These are phyloP conservation scores for Tenualosa ilisha DNA, from an alignment of 2,797 vertebrate genomes.

Conservation along the genomic window DNA sequence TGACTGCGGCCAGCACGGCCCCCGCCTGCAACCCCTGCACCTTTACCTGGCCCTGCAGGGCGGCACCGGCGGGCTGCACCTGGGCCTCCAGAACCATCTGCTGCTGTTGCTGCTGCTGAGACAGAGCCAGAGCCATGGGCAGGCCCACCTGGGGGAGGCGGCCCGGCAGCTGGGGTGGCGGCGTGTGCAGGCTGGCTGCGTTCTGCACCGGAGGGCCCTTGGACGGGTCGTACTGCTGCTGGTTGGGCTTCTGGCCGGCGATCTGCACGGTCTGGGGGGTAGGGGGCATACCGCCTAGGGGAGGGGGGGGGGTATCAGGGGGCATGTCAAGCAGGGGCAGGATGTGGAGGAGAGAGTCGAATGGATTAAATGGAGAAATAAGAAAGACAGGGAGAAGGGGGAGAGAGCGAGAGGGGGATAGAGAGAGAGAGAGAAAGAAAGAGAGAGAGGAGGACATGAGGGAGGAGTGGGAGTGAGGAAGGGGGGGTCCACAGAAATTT, in stretches of 20 bases:
- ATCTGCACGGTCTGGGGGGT: constrained; percentile 79
- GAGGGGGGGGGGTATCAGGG: constrained; percentile 62
- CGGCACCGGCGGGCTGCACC: constrained; percentile 58
- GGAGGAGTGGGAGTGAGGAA: constrained; percentile 12
- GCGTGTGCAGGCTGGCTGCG: constrained; percentile 87
- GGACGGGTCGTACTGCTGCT: constrained; percentile 88
- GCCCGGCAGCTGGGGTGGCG: constrained; percentile 84
- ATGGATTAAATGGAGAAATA: constrained; percentile 41
- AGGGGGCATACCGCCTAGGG: constrained; percentile 84
- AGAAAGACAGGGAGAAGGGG: constrained; percentile 58
- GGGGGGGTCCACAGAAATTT: constrained; percentile 7
- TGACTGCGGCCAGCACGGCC: constrained; percentile 64
- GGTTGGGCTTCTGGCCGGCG: constrained; percentile 83
- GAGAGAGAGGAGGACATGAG: constrained; percentile 61
- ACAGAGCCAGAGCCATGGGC: constrained; percentile 78
- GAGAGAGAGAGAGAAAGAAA: constrained; percentile 56
- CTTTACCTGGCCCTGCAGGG: constrained; percentile 80
- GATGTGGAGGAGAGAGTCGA: neutral
- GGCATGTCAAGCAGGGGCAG: neutral
- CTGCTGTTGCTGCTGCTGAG: constrained; percentile 71
- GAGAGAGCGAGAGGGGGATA: constrained; percentile 63
- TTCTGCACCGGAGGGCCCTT: constrained; percentile 93
- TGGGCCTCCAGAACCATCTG: constrained; percentile 78
- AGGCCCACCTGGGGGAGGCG: constrained; percentile 75
- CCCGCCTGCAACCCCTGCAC: constrained; percentile 72